Conservation (phyloP, 2,888 invertebrate species). For the Pocota personata region DNA sequence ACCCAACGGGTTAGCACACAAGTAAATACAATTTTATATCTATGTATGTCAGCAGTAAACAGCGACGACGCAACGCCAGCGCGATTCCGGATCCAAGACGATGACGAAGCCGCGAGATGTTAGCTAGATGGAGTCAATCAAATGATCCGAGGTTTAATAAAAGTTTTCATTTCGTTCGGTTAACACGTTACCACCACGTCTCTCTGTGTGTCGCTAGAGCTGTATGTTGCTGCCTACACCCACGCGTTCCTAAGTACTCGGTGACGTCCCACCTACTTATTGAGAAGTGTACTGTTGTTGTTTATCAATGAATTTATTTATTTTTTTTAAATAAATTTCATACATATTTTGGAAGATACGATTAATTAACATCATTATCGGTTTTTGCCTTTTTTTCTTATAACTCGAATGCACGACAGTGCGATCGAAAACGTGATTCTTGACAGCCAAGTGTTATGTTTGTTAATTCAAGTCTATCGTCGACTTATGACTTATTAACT, state of each 20-base stretch:
- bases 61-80: constrained; percentile 33
- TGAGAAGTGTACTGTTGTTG: not conserved
- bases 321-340: not conserved
- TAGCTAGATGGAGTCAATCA: constrained; percentile 67
- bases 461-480: not conserved
- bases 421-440: constrained; percentile 32
- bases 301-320: constrained; percentile 25
- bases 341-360: constrained; percentile 8
- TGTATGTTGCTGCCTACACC: constrained; percentile 12
- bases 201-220: constrained; percentile 10
- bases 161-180: constrained; percentile 67
- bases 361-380: constrained; percentile 20
- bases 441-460: not conserved
- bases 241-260: constrained; percentile 16
- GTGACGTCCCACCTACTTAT: constrained; percentile 17
- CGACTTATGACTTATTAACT: not conserved
- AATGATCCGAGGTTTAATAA: constrained; percentile 63
- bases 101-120: constrained; percentile 44
- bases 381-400: not conserved
- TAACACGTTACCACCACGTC: constrained; percentile 48
- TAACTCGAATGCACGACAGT: constrained; percentile 17
- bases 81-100: constrained; percentile 61
- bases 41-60: constrained; percentile 26
- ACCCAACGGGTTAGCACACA: not conserved
- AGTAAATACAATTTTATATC: not conserved